Conservation (phyloP, 2,888 invertebrate genomes). For the Calephelis perditalis region DNA sequence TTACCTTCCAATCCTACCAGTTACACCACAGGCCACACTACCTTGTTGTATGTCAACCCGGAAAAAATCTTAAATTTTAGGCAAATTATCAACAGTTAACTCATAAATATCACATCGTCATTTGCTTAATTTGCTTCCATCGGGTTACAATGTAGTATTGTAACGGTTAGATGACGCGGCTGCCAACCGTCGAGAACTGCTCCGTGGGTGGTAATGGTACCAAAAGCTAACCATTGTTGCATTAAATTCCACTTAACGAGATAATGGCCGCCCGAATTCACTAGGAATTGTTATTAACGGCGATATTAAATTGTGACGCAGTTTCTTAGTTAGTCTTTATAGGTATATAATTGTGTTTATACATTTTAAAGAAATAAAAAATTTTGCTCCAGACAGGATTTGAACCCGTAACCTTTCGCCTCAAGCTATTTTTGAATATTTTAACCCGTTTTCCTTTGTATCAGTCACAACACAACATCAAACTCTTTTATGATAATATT, state of each 20-base stretch:
- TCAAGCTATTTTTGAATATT: too few relatives aligned
- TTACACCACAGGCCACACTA: too few relatives aligned
- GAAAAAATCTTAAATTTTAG: too few relatives aligned
- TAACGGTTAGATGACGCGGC: constrained; percentile 24
- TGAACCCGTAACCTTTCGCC: too few relatives aligned
- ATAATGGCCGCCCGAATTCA: constrained; percentile 43
- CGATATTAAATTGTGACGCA: not conserved
- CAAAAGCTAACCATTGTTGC: constrained; percentile 65
- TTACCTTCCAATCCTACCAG: too few relatives aligned
- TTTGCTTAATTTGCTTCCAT: constrained; percentile 61
- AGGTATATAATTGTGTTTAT: too few relatives aligned
- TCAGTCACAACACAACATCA: too few relatives aligned
- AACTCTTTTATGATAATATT: too few relatives aligned
- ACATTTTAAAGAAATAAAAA: too few relatives aligned
- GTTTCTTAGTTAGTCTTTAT: not conserved
- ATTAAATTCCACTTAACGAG: constrained; percentile 62
- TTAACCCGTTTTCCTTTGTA: too few relatives aligned
- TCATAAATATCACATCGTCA: constrained; percentile 44
- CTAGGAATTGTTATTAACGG: constrained; percentile 13
- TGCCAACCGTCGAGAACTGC: constrained; percentile 18
- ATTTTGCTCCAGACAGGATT: too few relatives aligned
- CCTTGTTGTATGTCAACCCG: too few relatives aligned
- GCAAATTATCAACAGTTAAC: constrained; percentile 2
- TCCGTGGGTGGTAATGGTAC: constrained; percentile 72
- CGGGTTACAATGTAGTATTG: constrained; percentile 58